Conservation (phyloP, 2,113 vertebrate species). For the Dicerorhinus sumatrensis region DNA sequence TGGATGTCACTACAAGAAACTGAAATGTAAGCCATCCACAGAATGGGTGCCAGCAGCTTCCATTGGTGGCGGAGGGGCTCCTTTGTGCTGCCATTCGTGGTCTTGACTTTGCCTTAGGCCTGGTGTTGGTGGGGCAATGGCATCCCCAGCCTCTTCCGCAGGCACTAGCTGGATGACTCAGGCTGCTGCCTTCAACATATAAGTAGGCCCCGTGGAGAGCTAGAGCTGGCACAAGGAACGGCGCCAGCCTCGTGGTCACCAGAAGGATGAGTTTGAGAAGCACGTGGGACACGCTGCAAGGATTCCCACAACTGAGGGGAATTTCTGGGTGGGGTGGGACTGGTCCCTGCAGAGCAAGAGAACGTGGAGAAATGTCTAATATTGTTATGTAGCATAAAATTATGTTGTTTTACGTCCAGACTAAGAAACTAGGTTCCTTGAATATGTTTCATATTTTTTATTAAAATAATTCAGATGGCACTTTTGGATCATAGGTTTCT, state of each 20-base stretch:
- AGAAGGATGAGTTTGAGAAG: neutral
- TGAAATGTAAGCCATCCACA: neutral
- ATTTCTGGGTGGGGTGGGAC: neutral
- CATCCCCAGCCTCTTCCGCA: neutral
- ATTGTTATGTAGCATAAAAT: neutral
- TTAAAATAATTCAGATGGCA: slow-evolving; percentile 10
- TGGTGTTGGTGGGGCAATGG: rapidly evolving
- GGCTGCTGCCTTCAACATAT: neutral
- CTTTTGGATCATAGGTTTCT: neutral
- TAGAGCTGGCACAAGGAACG: neutral
- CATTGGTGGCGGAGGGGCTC: neutral
- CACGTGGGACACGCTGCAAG: too few species aligned
- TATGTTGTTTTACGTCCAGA: neutral
- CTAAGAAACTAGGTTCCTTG: neutral
- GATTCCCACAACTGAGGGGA: neutral
- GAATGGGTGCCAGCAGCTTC: neutral
- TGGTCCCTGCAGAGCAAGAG: neutral
- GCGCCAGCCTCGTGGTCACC: neutral
- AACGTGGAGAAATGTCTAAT: neutral
- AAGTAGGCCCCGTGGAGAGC: neutral
- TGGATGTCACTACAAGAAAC: neutral
- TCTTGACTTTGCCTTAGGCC: neutral
- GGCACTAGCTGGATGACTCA: rapidly evolving
- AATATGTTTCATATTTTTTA: neutral
- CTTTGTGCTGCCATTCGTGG: neutral